These are phyloP conservation scores for Sepioteuthis lessoniana DNA, from an alignment of 2,888 invertebrate genomes.

Conservation along the genomic window DNA sequence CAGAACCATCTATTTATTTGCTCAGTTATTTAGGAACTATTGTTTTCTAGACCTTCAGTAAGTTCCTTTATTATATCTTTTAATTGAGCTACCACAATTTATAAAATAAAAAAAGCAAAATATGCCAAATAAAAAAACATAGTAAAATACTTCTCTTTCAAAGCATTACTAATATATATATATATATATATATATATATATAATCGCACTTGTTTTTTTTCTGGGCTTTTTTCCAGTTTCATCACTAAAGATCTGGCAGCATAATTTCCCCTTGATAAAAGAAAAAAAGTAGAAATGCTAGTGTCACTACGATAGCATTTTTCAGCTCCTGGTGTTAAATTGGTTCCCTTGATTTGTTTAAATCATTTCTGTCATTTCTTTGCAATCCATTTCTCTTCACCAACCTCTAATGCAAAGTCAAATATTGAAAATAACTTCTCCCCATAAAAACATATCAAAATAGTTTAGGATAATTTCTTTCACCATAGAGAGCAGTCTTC, in stretches of 20 bases:
- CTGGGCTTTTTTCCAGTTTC: background rate
- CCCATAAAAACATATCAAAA: constrained; percentile 9
- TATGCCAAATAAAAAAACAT: background rate
- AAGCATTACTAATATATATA: background rate
- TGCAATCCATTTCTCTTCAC: background rate
- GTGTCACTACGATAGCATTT: constrained; percentile 7
- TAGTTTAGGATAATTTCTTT: background rate
- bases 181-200: no score
- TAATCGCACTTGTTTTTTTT: background rate
- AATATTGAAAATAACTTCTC: background rate
- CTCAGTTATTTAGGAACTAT: background rate
- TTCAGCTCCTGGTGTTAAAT: background rate
- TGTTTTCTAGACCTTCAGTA: background rate
- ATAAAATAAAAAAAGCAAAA: no score
- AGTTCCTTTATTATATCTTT: background rate
- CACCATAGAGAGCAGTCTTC: background rate
- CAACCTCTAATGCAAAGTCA: background rate
- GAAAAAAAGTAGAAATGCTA: background rate
- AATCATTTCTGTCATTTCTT: constrained; percentile 33
- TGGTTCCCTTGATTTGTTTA: constrained; percentile 2
- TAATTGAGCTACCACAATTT: background rate
- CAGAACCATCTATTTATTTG: background rate
- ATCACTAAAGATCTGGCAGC: background rate
- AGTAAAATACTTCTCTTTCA: background rate
- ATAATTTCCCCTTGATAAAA: background rate